Evolutionary conservation across 37 sponge, comb jelly and placozoan species (phyloP), one percentile per base, ranked within the genome.

Genomic region (Dysidea cf. avara): DNA sequence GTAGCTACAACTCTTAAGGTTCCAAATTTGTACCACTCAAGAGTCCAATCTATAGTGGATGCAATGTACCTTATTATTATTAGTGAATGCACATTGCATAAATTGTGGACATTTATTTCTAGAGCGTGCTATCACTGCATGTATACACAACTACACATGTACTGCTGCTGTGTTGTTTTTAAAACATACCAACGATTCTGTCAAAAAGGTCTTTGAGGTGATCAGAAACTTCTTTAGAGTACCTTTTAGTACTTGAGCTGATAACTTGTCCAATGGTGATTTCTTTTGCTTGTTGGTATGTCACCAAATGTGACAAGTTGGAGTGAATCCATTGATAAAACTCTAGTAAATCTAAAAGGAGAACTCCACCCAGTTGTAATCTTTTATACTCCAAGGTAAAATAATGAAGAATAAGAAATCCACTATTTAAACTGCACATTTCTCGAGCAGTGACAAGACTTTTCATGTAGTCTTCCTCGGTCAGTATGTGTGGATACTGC

Each of bases 401-500:
- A 29, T 59, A 60, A 16, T 26, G 31, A 0, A 57, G 59, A 11
- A 57, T 32, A 20, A 32, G 59, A 57, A 13, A 12, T 9, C 29
- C 29, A 30, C 31, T 30, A 12, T 26, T 57, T 26, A 20, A 30
- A 12, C 59, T 30, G 3, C 29, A n/a, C n/a, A n/a, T n/a, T n/a
- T n/a, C 31, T 20, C 29, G 31, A 20, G 29, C 29, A 57, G 31
- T 57, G 25, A 13, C 28, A 26, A 57, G 59, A 32, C 29, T 57
- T 81, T 92, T 74, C 2, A 38, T 51, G 50, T 88, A 87, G 34
- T 87, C 77, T 30, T 71, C 71, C 32, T 87, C 89, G 21, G 76
- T 47, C 26, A 82, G 86, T n/a, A 71, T 76, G 33, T 71, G 58
- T 30, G 93, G 93, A 62, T 88, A 92, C 38, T 40, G 43, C 0